Evolutionary conservation across 2,797 vertebrate species (phyloP).

Genomic region (Botia almorhae): DNA sequence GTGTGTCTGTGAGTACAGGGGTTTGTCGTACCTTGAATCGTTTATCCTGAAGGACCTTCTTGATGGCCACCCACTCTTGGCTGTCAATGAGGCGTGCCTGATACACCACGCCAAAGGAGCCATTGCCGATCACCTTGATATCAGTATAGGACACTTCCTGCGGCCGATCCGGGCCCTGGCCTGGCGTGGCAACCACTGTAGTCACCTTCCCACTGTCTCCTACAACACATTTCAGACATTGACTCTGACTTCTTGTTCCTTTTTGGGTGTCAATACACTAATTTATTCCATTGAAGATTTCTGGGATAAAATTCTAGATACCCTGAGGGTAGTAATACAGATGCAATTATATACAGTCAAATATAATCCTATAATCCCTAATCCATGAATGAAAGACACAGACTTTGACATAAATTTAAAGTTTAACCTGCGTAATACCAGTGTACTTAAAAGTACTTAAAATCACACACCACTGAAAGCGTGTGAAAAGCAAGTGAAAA

Average conservation of each 20-base stretch:
- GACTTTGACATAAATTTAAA: neutral
- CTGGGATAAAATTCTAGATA: neutral
- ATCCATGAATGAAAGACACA: too few species aligned
- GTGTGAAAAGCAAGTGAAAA: neutral
- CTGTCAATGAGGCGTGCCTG: constrained; percentile 80
- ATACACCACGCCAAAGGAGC: constrained; percentile 83
- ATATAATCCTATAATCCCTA: too few species aligned
- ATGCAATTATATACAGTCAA: too few species aligned
- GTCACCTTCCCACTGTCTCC: constrained; percentile 81
- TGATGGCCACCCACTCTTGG: constrained; percentile 82
- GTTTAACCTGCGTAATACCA: neutral
- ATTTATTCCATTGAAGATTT: neutral
- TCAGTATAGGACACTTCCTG: constrained; percentile 84
- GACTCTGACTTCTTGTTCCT: neutral
- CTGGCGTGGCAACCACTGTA: constrained; percentile 81
- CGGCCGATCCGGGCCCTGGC: constrained; percentile 79
- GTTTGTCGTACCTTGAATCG: constrained; percentile 77
- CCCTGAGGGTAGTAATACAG: too few species aligned
- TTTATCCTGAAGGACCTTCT: constrained; percentile 84
- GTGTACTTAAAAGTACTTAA: neutral
- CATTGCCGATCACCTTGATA: constrained; percentile 84
- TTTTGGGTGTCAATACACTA: neutral
- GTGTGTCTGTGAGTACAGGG: neutral
- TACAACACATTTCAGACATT: constrained; percentile 47
- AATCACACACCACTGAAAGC: too few species aligned